Evolutionary conservation across 2,797 vertebrate species (phyloP), one percentile per base, ranked within the genome.

Genomic region (Discoglossus pictus): DNA sequence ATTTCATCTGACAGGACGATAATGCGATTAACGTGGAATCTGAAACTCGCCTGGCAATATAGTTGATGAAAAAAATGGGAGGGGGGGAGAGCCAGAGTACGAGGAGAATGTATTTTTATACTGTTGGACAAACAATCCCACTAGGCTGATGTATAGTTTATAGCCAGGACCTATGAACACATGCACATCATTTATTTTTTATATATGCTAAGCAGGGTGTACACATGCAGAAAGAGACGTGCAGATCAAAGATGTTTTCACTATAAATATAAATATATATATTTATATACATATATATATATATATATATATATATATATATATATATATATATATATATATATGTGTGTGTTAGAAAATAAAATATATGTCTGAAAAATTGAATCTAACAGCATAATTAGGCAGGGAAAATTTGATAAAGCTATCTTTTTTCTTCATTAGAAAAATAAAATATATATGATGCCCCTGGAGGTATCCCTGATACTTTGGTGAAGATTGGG

Each of bases 1-100:
- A 27, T 25, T 66, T 20, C 63, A 53, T 67, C 75, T 77, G 76
- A 74, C 65, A 67, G 74, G 72, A 77, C 42, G 39, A 78, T 71
- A 73, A 75, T 77, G 56, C 11, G 42, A 76, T 66, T 75, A 74
- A 69, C 76, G 73, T 67, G 21, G 25, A 27, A 61, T 68, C 55
- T 44, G 46, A 68, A 68, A 53, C 25, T 35, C 16, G 39, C 42
- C 47, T 61, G 39, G 25, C 20, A 52, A 51, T 51, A 31, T 7
- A 60, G 47, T 59, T 67, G 43, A 50, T 50, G 7, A 42, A 68
- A 43, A 42, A 16, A 12, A 43, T 43, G 25, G 1, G 21, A 35
- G 40, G 17, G 24, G 31, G 18, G 50, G 55, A 48, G 38, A 34
- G n/a, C 12, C 16, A n/a, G 27, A 8, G 12, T 8, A 25, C n/a